A percentile compares a stretch with the other conserved stretches of the same genome.
Evolutionary conservation across 1,140 invertebrate genomes (phyloP).

Genomic region (Formica exsecta): DNA sequence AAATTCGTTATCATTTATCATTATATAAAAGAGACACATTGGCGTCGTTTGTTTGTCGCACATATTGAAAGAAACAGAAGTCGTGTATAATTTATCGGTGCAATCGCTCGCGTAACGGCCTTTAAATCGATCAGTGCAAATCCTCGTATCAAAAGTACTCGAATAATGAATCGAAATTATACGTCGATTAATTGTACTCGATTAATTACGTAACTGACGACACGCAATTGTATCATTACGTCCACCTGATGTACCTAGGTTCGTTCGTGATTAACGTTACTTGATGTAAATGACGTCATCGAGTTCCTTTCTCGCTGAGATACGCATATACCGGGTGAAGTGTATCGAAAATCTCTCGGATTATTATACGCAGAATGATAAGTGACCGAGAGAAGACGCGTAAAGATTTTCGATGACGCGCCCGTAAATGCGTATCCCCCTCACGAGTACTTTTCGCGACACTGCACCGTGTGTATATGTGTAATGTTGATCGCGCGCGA

Average conservation of each 20-base stretch:
- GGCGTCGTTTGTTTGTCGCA: not conserved
- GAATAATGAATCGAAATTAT: constrained; percentile 51
- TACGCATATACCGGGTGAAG: not conserved
- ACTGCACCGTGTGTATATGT: constrained; percentile 64
- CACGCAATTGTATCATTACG: constrained; percentile 19
- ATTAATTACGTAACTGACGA: constrained; percentile 36
- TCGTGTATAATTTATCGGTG: constrained; percentile 7
- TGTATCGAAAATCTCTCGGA: not conserved
- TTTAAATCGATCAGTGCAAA: constrained; percentile 40
- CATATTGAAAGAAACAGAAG: not conserved
- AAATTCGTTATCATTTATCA: constrained; percentile 7
- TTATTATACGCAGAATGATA: not conserved
- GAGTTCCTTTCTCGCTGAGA: constrained; percentile 27
- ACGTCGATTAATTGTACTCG: constrained; percentile 39
- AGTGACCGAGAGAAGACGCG: not conserved
- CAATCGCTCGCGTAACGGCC: constrained; percentile 25
- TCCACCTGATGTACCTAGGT: constrained; percentile 53
- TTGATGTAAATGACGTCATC: not conserved
- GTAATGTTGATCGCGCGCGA: constrained; percentile 48
- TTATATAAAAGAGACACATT: not conserved
- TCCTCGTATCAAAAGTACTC: constrained; percentile 47
- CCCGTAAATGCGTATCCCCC: not conserved
- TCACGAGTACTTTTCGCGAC: constrained; percentile 49
- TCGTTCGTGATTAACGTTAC: constrained; percentile 16
- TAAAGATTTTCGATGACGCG: not conserved